phyloP scores from a whole-genome alignment of 2,113 vertebrate genomes.

The Neolamprologus caudopunctatus region DNA sequence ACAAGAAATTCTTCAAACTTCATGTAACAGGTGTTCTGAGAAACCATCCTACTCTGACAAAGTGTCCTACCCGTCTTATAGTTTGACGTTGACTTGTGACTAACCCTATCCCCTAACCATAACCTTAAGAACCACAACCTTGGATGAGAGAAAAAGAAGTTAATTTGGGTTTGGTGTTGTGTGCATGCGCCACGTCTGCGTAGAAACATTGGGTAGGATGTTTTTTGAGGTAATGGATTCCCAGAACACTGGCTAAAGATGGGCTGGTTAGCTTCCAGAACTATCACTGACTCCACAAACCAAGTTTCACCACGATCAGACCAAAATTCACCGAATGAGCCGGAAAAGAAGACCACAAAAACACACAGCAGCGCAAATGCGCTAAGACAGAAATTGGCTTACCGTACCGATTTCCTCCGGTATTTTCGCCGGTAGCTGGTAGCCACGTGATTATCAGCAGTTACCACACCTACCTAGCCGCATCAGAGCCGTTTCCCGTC shows the following conservation, averaged over 20 bases:
- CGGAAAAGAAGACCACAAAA: rapidly evolving
- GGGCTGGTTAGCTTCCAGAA: rapidly evolving
- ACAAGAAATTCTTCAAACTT: not conserved
- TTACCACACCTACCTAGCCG: no score
- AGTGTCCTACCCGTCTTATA: not conserved
- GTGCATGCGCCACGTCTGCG: rapidly evolving
- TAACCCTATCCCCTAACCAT: not conserved
- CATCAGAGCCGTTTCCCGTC: no score
- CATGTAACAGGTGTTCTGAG: not conserved
- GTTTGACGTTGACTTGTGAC: not conserved
- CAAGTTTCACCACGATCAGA: rapidly evolving
- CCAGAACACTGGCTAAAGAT: not conserved
- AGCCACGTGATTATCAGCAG: no score
- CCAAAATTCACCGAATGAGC: not conserved
- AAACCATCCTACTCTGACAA: not conserved
- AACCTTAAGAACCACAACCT: not conserved
- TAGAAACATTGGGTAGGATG: not conserved
- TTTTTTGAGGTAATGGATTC: not conserved
- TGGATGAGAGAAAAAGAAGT: not conserved
- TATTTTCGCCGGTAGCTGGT: no score
- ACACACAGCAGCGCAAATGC: no score
- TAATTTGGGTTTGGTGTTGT: not conserved
- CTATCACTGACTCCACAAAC: rapidly evolving
- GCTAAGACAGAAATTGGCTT: no score
- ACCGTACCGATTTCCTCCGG: no score